Base-by-base conservation (phyloP, 2,888 invertebrate species). In the Bellardia pandia region DNA sequence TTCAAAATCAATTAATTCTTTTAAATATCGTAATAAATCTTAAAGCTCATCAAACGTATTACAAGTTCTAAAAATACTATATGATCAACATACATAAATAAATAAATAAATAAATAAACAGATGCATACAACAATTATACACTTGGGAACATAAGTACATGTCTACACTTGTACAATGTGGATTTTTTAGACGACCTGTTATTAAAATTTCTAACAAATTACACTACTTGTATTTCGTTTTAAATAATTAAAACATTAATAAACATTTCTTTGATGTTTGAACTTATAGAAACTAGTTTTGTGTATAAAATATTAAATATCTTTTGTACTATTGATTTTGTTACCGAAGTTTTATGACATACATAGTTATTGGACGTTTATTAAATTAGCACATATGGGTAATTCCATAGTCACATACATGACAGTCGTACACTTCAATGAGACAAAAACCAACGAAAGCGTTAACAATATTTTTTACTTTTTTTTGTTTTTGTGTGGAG, bases 161-260 rank as follows among this genome's bases (percentile, higher is more conserved):
- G 33, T 3, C 23, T 60, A 23, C 23, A 33, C 33, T 4, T 5
- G 30, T 58, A 23, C 23, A 0, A 58, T 30, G 23, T 58, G 30
- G 11, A 58, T 58, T 58, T 58, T 11, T 1, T 8, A 58, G 23
- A 58, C 30, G 51, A 51, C 45, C 53, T 53, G 58, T 23, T 58
- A 58, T 58, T 58, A 9, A 58, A 58, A 33, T 66, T 66, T 66
- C 6, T 66, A 66, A 66, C 45, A 66, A 45, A 66, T 66, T 45
- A 66, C 7, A 66, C 42, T 66, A 66, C 45, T 45, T 23, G 66
- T 45, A 45, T 45, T 30, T 45, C 2, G 16, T 62, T 62, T 37
- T 37, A 5, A 13, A 30, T 58, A 30, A 58, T 58, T n/a, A 16
- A 58, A 23, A 30, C 3, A 30, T 30, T 30, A 7, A 53, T 16